Evolutionary conservation across 2,797 vertebrate genomes (phyloP), one percentile per base, ranked within the genome.

Genomic region (Myripristis murdjan): DNA sequence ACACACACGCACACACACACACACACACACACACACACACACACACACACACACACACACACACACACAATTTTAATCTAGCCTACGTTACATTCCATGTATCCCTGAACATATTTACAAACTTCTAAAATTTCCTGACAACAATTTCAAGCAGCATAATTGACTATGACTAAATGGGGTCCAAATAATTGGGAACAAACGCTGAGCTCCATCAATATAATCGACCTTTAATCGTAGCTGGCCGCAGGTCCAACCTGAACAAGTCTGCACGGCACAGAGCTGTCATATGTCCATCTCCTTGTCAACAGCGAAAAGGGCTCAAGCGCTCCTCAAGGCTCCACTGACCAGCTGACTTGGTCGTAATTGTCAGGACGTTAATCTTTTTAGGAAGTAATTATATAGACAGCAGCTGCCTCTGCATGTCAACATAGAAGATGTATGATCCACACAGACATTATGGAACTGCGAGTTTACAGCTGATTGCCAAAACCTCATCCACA

Each of bases 301-400:
- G 5, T 16, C 48, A 49, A 31, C n/a, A 31, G 16, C 18, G 54
- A 39, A 39, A 20, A 49, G 4, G 6, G 11, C 41, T 69, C 16
- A 73, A 53, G 49, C 44, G 52, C 26, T 59, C 51, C 35, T 56
- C 52, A 62, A 62, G 73, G 55, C 47, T 64, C 73, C 73, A 81
- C 24, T 82, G 76, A 66, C 39, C 65, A 74, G 82, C 82, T 51
- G 60, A 73, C 79, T 77, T 83, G 71, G 64, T 73, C 80, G n/a
- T n/a, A n/a, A 86, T 76, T 82, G 80, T 81, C 62, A 76, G 80
- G 76, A 79, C 77, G 49, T 60, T 82, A 86, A 93, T 93, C 86
- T 85, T 73, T 72, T 81, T 76, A 90, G 90, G 90, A 93, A 82
- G 92, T 79, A 79, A 91, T 92, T 92, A 89, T 48, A 77, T 20